Evolutionary conservation across 2,888 invertebrate genomes (phyloP), one percentile per base, ranked within the genome.

Genomic region (Encarsia formosa): DNA sequence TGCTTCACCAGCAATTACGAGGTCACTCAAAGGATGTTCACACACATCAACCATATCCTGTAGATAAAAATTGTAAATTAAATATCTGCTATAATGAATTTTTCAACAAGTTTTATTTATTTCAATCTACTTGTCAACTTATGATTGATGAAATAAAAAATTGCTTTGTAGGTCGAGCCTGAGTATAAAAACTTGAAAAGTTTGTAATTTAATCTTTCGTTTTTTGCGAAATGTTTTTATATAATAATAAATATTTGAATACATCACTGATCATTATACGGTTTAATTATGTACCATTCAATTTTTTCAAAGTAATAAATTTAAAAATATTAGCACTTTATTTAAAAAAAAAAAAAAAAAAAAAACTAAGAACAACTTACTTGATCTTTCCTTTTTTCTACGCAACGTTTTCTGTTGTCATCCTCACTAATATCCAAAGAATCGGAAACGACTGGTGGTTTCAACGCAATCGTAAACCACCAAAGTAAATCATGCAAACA

Each of bases 401-500:
- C 63, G 35, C 57, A 57, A 24, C 57, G 45, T 19, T 57, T 57
- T 58, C 74, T 73, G 57, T 77, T 80, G 53, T 82, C 83, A 35
- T 82, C 79, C 34, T 82, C 79, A 20, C 75, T 74, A 3, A 57
- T 49, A 6, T 70, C 68, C 4, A 61, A 49, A 9, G 62, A 51
- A 44, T 79, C 78, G 2, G 77, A 65, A 34, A 76, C 75, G 1
- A 71, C 65, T 0, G 83, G 82, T 3, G 86, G 86, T 32, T 96
- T 78, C 0, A 95, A 88, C 13, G 87, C 85, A 19, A 94, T 91
- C 71, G 20, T 8, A 22, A 96, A 94, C 89, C 93, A 95, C 97
- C 97, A 97, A 71, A 98, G 82, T 9, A 97, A 80, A 75, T 98
- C 97, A 65, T 97, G 96, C 18, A 98, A 81, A 68, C 92, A 89